A percentile compares a stretch with the other conserved stretches of the same genome.
phyloP scores from a whole-genome alignment of 2,888 invertebrate species.

The Automeris io region DNA sequence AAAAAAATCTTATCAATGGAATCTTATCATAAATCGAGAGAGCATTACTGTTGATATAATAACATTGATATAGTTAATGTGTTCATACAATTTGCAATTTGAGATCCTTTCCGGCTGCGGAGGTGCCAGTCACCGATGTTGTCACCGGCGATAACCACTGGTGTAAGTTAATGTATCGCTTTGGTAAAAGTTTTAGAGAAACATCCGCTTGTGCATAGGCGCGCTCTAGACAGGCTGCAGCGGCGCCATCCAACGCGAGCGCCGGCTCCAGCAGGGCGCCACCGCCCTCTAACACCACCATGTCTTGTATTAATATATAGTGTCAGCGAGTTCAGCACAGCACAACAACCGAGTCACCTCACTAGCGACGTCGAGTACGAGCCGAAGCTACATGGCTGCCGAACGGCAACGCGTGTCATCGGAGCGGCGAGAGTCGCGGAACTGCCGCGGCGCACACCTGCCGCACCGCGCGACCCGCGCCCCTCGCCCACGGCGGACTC shows the following conservation, averaged over 20 bases:
- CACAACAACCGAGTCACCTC: slow-evolving; percentile 51
- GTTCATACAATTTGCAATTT: slow-evolving; percentile 84
- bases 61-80: slow-evolving; percentile 4
- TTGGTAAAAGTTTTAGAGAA: slow-evolving; percentile 92
- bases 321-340: slow-evolving; percentile 37
- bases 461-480: slow-evolving; percentile 43
- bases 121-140: slow-evolving; percentile 62
- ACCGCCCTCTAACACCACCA: slow-evolving; percentile 74
- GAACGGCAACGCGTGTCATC: slow-evolving; percentile 43
- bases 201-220: slow-evolving; percentile 88
- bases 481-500: slow-evolving; percentile 35
- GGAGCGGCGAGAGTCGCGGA: slow-evolving; percentile 62
- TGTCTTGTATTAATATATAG: slow-evolving; percentile 34
- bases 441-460: slow-evolving; percentile 61
- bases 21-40: background rate
- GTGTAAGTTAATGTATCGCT: slow-evolving; percentile 93
- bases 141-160: slow-evolving; percentile 92
- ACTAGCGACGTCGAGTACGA: slow-evolving; percentile 36
- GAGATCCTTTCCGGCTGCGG: slow-evolving; percentile 84
- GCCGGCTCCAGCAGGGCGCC: slow-evolving; percentile 75
- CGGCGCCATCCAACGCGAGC: slow-evolving; percentile 83
- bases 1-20: no score
- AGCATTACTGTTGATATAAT: background rate
- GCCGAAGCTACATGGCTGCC: slow-evolving; percentile 60
- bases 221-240: slow-evolving; percentile 84